Evolutionary conservation across 2,113 vertebrate genomes (phyloP).

Genomic region (Mormyrus lacerda): DNA sequence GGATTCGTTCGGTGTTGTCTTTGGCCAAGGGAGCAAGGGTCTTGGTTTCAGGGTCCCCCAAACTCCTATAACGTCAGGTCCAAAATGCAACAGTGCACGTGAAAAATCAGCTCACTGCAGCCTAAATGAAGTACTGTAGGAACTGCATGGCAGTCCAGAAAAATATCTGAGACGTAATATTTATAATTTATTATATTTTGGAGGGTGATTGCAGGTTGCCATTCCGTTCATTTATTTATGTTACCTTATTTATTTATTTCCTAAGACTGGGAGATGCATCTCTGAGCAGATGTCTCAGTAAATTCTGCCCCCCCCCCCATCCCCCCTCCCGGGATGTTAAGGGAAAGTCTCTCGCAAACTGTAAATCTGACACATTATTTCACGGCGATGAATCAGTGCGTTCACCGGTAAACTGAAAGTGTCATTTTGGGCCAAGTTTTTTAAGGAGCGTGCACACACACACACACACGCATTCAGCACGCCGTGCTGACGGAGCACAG

Average conservation of each 20-base stretch:
- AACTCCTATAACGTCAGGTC: neutral
- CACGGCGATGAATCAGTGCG: neutral
- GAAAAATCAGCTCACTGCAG: neutral
- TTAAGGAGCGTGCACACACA: neutral
- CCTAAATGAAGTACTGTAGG: neutral
- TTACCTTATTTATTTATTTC: neutral
- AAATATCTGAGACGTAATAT: neutral
- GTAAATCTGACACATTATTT: slow-evolving; percentile 13
- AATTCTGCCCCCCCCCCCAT: neutral
- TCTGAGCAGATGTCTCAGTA: neutral
- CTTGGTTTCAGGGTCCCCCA: neutral
- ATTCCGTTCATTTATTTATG: neutral
- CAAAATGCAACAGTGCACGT: neutral
- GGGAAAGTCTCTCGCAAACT: neutral
- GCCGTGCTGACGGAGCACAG: neutral
- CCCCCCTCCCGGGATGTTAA: neutral
- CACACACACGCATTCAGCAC: neutral
- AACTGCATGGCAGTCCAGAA: neutral
- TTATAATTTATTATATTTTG: neutral
- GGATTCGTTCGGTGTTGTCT: neutral
- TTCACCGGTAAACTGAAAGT: slow-evolving; percentile 8
- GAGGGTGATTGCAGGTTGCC: neutral
- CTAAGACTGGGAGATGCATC: neutral
- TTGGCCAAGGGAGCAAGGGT: slow-evolving; percentile 1
- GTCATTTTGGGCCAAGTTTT: neutral